Evolutionary conservation across 53 echinoderm and acorn worm species (phyloP).

Genomic region (Crossaster papposus): DNA sequence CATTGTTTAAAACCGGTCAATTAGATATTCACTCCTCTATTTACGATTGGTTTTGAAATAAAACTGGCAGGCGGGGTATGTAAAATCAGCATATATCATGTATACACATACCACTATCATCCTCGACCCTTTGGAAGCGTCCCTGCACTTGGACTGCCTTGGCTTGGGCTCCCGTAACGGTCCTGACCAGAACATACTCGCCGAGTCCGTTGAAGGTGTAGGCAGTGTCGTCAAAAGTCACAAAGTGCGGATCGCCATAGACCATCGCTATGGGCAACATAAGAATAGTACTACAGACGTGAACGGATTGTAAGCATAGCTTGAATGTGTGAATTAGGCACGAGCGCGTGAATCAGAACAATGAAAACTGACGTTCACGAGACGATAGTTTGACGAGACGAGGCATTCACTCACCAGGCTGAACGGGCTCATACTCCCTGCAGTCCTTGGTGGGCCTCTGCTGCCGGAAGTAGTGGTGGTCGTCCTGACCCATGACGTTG

Average conservation of each 20-base stretch:
- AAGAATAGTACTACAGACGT: not conserved
- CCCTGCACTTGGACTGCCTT: slow-evolving; percentile 19
- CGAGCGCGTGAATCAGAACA: too few species aligned
- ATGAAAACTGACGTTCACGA: too few species aligned
- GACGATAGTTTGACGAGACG: too few species aligned
- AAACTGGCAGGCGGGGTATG: not conserved
- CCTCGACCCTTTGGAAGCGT: slow-evolving; percentile 17
- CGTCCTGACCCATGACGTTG: slow-evolving; percentile 65
- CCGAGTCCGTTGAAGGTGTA: slow-evolving; percentile 87
- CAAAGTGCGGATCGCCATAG: slow-evolving; percentile 89
- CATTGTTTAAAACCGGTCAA: too few species aligned
- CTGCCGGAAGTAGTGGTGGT: slow-evolving; percentile 51
- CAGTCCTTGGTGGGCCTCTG: slow-evolving; percentile 37
- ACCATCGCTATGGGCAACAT: slow-evolving; percentile 50
- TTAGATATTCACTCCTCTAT: too few species aligned
- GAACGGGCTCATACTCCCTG: slow-evolving; percentile 31
- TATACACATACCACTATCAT: not conserved
- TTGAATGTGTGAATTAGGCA: too few species aligned
- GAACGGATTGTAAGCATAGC: too few species aligned
- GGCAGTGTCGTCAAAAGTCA: slow-evolving; percentile 72
- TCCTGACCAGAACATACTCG: slow-evolving; percentile 72
- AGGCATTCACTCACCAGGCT: slow-evolving; percentile 1
- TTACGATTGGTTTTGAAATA: too few species aligned
- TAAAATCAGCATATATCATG: not conserved
- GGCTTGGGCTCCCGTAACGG: not conserved